Evolutionary conservation across 2,113 vertebrate species (phyloP).

Genomic region (Dendropsophus ebraccatus): DNA sequence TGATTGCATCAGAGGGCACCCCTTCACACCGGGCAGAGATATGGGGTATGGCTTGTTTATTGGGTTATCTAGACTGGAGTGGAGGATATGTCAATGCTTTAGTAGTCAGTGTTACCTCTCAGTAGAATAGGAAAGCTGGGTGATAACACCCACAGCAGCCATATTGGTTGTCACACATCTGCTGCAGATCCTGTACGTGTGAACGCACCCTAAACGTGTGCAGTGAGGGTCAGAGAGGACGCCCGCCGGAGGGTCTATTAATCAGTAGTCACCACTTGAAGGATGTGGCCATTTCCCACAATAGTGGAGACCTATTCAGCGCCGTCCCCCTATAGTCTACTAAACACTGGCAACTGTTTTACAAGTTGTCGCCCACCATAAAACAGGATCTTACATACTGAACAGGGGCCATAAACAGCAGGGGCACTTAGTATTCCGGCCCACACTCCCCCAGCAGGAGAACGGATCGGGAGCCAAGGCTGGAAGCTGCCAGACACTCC

Average conservation of each 20-base stretch:
- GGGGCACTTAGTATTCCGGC: conserved; percentile 20
- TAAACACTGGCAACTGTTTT: neutral
- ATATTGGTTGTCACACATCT: too few species aligned
- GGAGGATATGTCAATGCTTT: too few species aligned
- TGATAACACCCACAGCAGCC: too few species aligned
- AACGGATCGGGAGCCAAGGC: neutral
- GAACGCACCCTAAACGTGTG: too few species aligned
- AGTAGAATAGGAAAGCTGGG: neutral
- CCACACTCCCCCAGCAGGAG: conserved; percentile 4
- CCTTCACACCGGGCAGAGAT: too few species aligned
- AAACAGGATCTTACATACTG: conserved; percentile 14
- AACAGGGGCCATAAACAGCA: conserved; percentile 3
- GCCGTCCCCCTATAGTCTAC: neutral
- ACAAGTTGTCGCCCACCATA: conserved; percentile 19
- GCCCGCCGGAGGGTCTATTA: neutral
- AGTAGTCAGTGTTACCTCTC: too few species aligned
- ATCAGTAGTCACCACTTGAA: neutral
- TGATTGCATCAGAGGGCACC: too few species aligned
- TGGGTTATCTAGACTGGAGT: too few species aligned
- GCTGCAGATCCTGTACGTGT: too few species aligned
- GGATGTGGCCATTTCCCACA: neutral
- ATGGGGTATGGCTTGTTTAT: too few species aligned
- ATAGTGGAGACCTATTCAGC: neutral
- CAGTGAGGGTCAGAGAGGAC: neutral
- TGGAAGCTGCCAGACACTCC: conserved; percentile 9